phyloP scores from a whole-genome alignment of 2,113 vertebrate species.

The Dicerorhinus sumatrensis region DNA sequence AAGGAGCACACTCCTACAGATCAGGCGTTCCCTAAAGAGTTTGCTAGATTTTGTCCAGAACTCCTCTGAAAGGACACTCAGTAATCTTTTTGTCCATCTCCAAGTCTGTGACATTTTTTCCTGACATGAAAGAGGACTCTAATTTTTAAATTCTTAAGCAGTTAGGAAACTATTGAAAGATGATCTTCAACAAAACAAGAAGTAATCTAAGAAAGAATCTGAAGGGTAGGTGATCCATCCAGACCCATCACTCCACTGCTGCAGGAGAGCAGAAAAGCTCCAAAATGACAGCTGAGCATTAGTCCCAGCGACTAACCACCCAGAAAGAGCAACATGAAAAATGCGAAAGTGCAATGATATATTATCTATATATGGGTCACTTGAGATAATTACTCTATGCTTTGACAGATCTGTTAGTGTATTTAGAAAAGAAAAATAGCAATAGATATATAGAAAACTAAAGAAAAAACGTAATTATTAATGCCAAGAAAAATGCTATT shows the following conservation, averaged over 20 bases:
- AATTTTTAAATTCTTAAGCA: background rate
- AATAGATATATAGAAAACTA: background rate
- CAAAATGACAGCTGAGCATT: background rate
- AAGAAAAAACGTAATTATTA: background rate
- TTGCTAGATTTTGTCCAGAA: background rate
- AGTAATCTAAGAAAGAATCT: background rate
- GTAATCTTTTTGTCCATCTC: background rate
- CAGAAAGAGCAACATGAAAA: background rate
- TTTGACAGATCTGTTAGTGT: background rate
- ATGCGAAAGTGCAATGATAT: background rate
- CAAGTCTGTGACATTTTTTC: background rate
- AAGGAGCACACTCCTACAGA: rapidly evolving
- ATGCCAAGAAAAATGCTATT: background rate
- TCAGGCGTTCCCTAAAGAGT: background rate
- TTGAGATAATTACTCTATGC: background rate
- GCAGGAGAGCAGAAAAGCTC: background rate
- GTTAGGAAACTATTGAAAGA: background rate
- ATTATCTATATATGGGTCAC: background rate
- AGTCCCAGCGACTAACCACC: background rate
- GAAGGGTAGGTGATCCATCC: background rate
- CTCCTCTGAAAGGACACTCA: background rate
- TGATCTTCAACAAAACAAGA: background rate
- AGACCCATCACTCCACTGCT: background rate
- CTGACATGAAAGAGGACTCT: background rate
- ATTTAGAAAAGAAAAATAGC: background rate